These are phyloP conservation scores for Arothron firmamentum DNA, from an alignment of 2,113 vertebrate species.

Conservation along the genomic window DNA sequence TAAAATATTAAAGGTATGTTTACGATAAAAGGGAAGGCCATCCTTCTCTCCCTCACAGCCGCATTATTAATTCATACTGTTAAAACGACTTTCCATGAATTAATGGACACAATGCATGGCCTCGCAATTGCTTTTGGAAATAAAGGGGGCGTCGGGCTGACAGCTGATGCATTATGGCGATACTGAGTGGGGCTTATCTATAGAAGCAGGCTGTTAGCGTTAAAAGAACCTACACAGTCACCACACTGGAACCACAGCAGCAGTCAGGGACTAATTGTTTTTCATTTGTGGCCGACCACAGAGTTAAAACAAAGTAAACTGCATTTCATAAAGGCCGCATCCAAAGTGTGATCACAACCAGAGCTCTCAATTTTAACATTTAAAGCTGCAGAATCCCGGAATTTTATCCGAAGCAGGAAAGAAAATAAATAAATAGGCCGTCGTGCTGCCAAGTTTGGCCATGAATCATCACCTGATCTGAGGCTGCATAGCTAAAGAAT, in stretches of 20 bases:
- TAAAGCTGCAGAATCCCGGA: neutral
- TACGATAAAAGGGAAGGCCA: constrained; percentile 78
- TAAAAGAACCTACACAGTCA: constrained; percentile 45
- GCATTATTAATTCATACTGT: constrained; percentile 84
- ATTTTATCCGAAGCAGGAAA: too few species aligned
- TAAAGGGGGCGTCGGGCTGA: constrained; percentile 59
- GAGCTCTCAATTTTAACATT: neutral
- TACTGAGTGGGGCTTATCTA: constrained; percentile 69
- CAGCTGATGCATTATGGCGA: constrained; percentile 68
- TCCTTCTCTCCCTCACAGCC: constrained; percentile 70
- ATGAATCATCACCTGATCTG: constrained; percentile 12
- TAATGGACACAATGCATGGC: constrained; percentile 74
- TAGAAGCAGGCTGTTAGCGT: constrained; percentile 62
- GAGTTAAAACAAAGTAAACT: constrained; percentile 46
- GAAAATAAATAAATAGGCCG: neutral
- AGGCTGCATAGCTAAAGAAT: constrained; percentile 27
- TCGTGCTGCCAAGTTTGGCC: constrained; percentile 5
- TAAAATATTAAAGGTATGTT: constrained; percentile 82
- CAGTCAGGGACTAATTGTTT: constrained; percentile 44
- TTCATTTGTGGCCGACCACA: constrained; percentile 61
- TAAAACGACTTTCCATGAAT: constrained; percentile 82
- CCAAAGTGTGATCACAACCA: constrained; percentile 8
- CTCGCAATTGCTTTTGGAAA: constrained; percentile 69
- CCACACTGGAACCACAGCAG: constrained; percentile 47
- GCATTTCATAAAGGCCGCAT: constrained; percentile 38